A percentile compares a stretch with the other conserved stretches of the same genome.
phyloP scores from a whole-genome alignment of 2,797 vertebrate species.

The Pseudomugil tenellus region DNA sequence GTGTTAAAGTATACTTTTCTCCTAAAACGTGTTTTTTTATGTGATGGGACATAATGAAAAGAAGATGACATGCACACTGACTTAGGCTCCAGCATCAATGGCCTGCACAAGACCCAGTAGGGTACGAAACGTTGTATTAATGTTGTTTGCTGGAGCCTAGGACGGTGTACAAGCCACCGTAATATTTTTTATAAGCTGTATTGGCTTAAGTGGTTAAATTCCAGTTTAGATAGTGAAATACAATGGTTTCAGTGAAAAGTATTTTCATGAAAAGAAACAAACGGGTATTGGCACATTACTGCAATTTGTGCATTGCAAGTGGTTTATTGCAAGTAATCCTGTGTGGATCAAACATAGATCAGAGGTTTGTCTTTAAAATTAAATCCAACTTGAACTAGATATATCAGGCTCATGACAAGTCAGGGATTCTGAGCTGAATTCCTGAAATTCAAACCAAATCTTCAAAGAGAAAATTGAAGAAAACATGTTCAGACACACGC shows the following conservation, averaged over 20 bases:
- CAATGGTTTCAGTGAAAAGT: not conserved
- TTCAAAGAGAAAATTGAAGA: constrained; percentile 18
- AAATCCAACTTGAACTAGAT: constrained; percentile 31
- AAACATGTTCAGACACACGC: constrained; percentile 14
- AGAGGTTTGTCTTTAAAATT: constrained; percentile 6
- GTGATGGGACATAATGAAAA: too few species aligned
- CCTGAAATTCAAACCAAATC: constrained; percentile 27
- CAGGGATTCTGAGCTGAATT: constrained; percentile 37
- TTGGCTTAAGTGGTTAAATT: too few species aligned
- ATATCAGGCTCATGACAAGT: constrained; percentile 38
- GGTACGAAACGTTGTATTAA: too few species aligned
- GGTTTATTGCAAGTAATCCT: not conserved
- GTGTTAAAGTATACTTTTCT: too few species aligned
- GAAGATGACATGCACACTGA: too few species aligned
- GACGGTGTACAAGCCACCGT: too few species aligned
- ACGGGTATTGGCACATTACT: not conserved
- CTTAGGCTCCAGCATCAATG: too few species aligned
- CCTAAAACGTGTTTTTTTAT: too few species aligned
- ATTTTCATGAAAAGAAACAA: constrained; percentile 11
- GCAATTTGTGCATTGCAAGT: not conserved
- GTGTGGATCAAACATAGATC: not conserved
- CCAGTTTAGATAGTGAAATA: not conserved
- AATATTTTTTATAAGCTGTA: too few species aligned
- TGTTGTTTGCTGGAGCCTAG: too few species aligned
- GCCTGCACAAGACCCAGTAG: too few species aligned